Percentiles rank a stretch among this genome's conserved stretches.
Conservation (phyloP, 2,797 vertebrate genomes). For the Scleropages formosus region DNA sequence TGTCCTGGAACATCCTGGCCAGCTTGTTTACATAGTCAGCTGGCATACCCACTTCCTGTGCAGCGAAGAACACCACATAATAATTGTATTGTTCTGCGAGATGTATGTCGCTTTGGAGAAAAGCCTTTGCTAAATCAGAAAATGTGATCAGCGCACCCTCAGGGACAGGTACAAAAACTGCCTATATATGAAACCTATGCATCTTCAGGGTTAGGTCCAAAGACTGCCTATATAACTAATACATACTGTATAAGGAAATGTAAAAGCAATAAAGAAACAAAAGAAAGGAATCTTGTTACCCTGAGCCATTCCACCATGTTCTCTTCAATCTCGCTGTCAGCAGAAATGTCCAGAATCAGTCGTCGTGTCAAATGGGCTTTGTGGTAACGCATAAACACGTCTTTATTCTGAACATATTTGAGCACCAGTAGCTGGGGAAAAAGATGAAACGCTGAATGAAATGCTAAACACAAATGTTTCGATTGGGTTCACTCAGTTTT, state of each 20-base stretch:
- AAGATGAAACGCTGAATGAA: background rate
- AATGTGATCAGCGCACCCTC: no score
- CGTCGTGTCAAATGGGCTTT: conserved; percentile 96
- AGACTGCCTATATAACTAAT: no score
- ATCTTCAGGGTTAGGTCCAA: no score
- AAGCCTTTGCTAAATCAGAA: no score
- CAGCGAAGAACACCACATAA: conserved; percentile 40
- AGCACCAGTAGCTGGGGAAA: conserved; percentile 84
- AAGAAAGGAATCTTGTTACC: conserved; percentile 61
- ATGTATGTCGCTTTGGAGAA: no score
- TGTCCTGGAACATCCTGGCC: conserved; percentile 98
- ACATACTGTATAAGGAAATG: no score
- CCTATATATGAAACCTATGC: no score
- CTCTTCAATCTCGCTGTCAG: conserved; percentile 97
- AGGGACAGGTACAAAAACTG: no score
- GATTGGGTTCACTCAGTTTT: background rate
- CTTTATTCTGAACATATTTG: conserved; percentile 98
- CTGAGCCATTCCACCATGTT: conserved; percentile 99
- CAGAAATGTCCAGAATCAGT: conserved; percentile 96
- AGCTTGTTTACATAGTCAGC: conserved; percentile 98
- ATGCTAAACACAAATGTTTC: background rate
- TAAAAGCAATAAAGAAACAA: background rate
- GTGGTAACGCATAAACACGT: conserved; percentile 98
- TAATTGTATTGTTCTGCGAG: no score
- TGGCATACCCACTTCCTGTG: conserved; percentile 97